These are phyloP conservation scores for Lagopus muta DNA, from an alignment of 2,113 vertebrate genomes.

Conservation along the genomic window DNA sequence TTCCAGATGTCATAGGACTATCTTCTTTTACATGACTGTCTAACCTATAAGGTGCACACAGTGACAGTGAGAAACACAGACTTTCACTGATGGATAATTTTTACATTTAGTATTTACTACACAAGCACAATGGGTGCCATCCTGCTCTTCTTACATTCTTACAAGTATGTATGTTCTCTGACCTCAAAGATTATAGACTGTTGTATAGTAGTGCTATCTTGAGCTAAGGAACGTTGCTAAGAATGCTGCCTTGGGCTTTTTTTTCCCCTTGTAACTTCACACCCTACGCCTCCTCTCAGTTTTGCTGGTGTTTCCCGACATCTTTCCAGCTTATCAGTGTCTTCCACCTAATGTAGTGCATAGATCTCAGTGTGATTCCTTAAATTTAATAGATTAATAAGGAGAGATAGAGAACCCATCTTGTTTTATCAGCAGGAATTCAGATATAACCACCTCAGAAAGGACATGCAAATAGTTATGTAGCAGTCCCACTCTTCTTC, in stretches of 20 bases:
- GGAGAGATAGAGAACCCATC: background rate
- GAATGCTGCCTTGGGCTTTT: background rate
- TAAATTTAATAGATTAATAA: background rate
- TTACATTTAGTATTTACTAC: background rate
- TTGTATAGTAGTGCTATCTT: background rate
- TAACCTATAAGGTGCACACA: background rate
- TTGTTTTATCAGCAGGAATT: background rate
- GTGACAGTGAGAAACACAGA: background rate
- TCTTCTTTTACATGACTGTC: background rate
- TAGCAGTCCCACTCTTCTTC: background rate
- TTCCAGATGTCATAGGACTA: background rate
- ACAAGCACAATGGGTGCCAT: background rate
- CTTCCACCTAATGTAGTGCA: rapidly evolving
- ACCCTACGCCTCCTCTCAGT: background rate
- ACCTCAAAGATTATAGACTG: background rate
- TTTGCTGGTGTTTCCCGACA: background rate
- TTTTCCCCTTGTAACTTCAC: too few relatives aligned
- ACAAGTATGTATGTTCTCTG: rapidly evolving
- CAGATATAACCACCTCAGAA: background rate
- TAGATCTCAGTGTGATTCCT: background rate
- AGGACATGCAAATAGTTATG: background rate
- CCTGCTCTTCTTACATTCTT: background rate
- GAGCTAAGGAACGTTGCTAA: background rate
- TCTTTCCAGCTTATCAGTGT: background rate
- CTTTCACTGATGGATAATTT: background rate